Evolutionary conservation across 2,888 invertebrate genomes (phyloP), one percentile per base, ranked within the genome.

Genomic region (Lacanobia oleracea): DNA sequence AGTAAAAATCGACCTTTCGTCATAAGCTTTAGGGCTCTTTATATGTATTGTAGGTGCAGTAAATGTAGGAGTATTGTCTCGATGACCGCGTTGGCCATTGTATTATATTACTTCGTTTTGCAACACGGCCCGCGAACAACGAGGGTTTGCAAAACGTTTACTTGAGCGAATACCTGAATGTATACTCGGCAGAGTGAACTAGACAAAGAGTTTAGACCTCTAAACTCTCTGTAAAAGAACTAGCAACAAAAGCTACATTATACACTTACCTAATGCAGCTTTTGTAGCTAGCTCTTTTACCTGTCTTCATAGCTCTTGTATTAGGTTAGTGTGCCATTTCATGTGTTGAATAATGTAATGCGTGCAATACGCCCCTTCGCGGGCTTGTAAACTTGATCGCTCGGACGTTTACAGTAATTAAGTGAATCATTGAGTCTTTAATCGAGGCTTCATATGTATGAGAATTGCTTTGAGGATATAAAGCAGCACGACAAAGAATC

Each of bases 21-120:
- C 73, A 77, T 61, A 51, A 75, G 72, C 68, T 79, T 75, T 84
- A 86, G 86, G 82, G 86, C 67, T 67, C 83, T 80, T 78, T 2
- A 27, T 27, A 80, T 68, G 78, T 81, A 81, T 76, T 87, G 82
- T 81, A 84, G 84, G 82, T 84, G 81, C 83, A 85, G 85, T 89
- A 88, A 89, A 86, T 84, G 87, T 87, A 84, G 85, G 88, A 86
- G 91, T 91, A 93, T 94, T 94, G 93, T 93, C 91, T 91, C 87
- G 80, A 88, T 85, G 90, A 88, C 90, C 88, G 86, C 81, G 86
- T 86, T 88, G 86, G 83, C 91, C 86, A 93, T 94, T 93, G 93
- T 92, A 88, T 92, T 91, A 88, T 89, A 88, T 92, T 90, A 85
- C 91, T 89, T 83, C 88, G 87, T 88, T 88, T 93, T 93, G 89